A percentile compares a stretch with the other conserved stretches of the same genome.
These are phyloP conservation scores for Mugil cephalus DNA, from an alignment of 2,113 vertebrate species.

Conservation along the genomic window DNA sequence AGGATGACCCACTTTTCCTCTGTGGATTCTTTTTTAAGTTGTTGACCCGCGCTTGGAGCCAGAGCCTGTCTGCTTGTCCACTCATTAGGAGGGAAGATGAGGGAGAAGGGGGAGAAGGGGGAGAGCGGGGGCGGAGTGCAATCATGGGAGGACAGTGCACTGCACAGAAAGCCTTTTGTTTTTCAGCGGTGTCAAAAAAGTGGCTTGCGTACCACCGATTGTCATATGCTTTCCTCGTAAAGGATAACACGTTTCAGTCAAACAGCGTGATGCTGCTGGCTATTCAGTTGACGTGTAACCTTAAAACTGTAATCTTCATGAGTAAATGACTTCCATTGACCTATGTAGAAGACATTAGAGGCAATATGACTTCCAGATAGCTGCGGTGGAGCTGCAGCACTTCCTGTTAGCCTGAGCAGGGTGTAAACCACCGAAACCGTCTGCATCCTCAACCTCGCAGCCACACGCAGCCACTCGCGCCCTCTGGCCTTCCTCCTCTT, in stretches of 20 bases:
- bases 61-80: slow-evolving; percentile 58
- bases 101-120: neutral
- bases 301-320: slow-evolving; percentile 49
- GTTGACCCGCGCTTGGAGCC: slow-evolving; percentile 64
- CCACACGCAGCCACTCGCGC: slow-evolving; percentile 39
- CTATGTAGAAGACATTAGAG: neutral
- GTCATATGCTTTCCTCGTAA: slow-evolving; percentile 24
- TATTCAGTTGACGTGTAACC: slow-evolving; percentile 42
- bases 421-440: slow-evolving; percentile 60
- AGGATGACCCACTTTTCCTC: slow-evolving; percentile 71
- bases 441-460: slow-evolving; percentile 63
- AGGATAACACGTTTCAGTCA: slow-evolving; percentile 26
- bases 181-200: slow-evolving; percentile 5
- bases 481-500: slow-evolving; percentile 51
- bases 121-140: slow-evolving; percentile 6
- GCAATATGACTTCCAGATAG: slow-evolving; percentile 33
- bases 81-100: slow-evolving; percentile 42
- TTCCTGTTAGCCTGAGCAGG: slow-evolving; percentile 67
- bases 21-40: slow-evolving; percentile 61
- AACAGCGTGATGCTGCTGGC: neutral
- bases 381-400: slow-evolving; percentile 37
- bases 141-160: slow-evolving; percentile 40
- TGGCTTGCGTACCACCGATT: neutral
- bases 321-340: slow-evolving; percentile 33
- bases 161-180: slow-evolving; percentile 18